Evolutionary conservation across 1,140 invertebrate genomes (phyloP).

Genomic region (Cherax quadricarinatus): DNA sequence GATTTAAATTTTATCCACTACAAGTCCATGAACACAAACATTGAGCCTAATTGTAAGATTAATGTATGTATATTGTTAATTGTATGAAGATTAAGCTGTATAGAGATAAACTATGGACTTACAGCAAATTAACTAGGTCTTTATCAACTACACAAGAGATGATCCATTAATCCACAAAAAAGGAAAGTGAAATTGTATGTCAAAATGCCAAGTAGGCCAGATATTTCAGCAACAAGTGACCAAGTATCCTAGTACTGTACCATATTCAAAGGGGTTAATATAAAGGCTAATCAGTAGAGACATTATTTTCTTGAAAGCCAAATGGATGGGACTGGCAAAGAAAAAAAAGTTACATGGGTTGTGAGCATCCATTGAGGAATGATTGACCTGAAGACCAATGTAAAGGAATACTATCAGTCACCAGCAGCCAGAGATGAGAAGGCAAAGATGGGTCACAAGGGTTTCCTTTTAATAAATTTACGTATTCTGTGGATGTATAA

Average conservation of each 20-base stretch:
- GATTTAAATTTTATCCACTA: constrained; percentile 1
- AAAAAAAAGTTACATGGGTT: constrained; percentile 25
- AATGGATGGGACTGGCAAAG: not conserved
- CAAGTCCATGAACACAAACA: constrained; percentile 27
- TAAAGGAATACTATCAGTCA: constrained; percentile 10
- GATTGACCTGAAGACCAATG: constrained; percentile 24
- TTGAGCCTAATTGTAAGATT: constrained; percentile 6
- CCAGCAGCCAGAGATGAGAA: constrained; percentile 19
- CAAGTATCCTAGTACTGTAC: not conserved
- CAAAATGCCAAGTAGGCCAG: not conserved
- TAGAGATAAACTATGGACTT: not conserved
- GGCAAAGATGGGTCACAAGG: not conserved
- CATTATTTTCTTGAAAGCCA: not conserved
- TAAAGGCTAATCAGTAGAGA: not conserved
- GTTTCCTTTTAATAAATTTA: not conserved
- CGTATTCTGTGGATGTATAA: no score
- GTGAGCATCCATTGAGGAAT: constrained; percentile 14
- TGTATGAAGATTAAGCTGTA: not conserved
- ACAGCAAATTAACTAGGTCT: not conserved
- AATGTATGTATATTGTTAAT: constrained; percentile 10
- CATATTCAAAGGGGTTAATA: not conserved
- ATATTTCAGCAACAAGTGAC: constrained; percentile 8
- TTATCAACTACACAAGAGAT: constrained; percentile 5
- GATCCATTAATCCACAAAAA: no score
- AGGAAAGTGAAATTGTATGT: not conserved